These are phyloP conservation scores for Coenobita brevimanus DNA, from an alignment of 1,140 invertebrate genomes.

Conservation along the genomic window DNA sequence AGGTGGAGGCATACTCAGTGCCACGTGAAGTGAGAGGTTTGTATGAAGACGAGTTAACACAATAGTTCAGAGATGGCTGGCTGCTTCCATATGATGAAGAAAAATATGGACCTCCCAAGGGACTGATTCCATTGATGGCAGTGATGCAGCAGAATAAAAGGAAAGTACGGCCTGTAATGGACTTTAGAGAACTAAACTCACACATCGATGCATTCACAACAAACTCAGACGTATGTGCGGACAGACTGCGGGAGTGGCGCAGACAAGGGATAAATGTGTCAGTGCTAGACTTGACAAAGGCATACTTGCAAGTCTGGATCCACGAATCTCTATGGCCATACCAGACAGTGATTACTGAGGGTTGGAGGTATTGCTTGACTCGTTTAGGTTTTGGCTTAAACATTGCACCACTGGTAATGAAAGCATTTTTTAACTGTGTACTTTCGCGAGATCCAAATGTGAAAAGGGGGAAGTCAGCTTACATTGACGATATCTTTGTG, in stretches of 20 bases:
- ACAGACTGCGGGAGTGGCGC: conserved; percentile 21
- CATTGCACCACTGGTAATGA: neutral
- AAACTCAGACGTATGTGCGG: conserved; percentile 6
- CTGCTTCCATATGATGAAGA: conserved; percentile 10
- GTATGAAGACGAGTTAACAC: neutral
- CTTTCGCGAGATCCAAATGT: conserved; percentile 2
- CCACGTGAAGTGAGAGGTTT: neutral
- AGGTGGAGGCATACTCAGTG: conserved; percentile 1
- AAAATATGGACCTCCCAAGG: conserved; percentile 7
- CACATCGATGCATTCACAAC: conserved; percentile 18
- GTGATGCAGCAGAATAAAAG: conserved; percentile 21
- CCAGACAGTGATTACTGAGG: neutral
- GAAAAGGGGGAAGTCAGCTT: neutral
- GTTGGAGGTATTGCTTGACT: neutral
- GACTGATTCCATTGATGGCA: conserved; percentile 31
- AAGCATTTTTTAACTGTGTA: conserved; percentile 2
- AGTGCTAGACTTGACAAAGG: conserved; percentile 8
- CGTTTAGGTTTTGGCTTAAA: conserved; percentile 16
- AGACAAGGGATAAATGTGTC: conserved; percentile 12
- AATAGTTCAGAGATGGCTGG: neutral
- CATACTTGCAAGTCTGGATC: conserved; percentile 10
- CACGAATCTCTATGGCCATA: neutral
- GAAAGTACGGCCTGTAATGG: conserved; percentile 25
- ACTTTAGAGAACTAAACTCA: conserved; percentile 12
- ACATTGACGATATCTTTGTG: conserved; percentile 12